Conservation (phyloP, 2,797 vertebrate species). For the Hemibagrus guttatus region DNA sequence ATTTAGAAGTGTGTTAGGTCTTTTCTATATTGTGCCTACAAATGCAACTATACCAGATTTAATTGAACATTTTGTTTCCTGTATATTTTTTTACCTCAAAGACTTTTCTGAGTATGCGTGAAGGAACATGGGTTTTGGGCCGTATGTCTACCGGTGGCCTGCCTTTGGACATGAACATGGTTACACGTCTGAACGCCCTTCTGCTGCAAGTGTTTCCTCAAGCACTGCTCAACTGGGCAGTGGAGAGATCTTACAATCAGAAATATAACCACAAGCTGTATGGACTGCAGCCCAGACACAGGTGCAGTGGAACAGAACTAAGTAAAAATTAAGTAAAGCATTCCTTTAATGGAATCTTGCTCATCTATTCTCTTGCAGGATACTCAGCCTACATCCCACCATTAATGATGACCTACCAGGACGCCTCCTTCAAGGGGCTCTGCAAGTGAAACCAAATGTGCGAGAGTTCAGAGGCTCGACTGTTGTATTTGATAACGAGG, state of each 20-base stretch:
- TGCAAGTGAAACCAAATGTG: slow-evolving; percentile 74
- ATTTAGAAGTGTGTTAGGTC: not conserved
- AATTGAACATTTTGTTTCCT: not conserved
- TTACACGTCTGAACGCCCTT: slow-evolving; percentile 68
- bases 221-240: slow-evolving; percentile 62
- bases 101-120: slow-evolving; percentile 84
- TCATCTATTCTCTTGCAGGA: slow-evolving; percentile 57
- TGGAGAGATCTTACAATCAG: slow-evolving; percentile 71
- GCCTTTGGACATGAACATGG: slow-evolving; percentile 78
- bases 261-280: slow-evolving; percentile 81
- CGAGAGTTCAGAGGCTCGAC: slow-evolving; percentile 66
- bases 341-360: not conserved
- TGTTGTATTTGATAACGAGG: slow-evolving; percentile 75
- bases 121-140: slow-evolving; percentile 80
- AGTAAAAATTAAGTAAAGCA: not conserved
- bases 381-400: slow-evolving; percentile 60
- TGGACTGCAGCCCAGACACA: slow-evolving; percentile 77
- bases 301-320: slow-evolving; percentile 66
- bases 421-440: slow-evolving; percentile 72
- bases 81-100: slow-evolving; percentile 53
- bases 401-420: slow-evolving; percentile 77
- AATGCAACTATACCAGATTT: not conserved
- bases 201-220: slow-evolving; percentile 69
- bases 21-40: not conserved
- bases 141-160: slow-evolving; percentile 75